phyloP scores from a whole-genome alignment of 2,797 vertebrate species.

The Rhinogobio ventralis region DNA sequence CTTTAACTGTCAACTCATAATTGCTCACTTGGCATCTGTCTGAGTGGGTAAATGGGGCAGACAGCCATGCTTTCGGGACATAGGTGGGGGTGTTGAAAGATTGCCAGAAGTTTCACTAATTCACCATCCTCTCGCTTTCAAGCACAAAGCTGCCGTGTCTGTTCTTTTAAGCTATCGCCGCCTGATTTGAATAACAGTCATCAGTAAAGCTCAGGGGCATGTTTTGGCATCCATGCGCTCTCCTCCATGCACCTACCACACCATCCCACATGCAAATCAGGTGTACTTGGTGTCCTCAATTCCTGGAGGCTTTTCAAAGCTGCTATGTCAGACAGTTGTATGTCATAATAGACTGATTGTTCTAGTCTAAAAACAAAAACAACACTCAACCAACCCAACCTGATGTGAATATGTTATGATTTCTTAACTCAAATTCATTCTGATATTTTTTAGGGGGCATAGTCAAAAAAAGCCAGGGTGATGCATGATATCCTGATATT shows the following conservation, averaged over 20 bases:
- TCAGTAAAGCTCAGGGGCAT: slow-evolving; percentile 36
- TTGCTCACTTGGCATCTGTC: slow-evolving; percentile 49
- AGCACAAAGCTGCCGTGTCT: slow-evolving; percentile 21
- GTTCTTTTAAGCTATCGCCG: slow-evolving; percentile 30
- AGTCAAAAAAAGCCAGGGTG: neutral
- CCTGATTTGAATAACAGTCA: slow-evolving; percentile 70
- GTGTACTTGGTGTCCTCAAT: slow-evolving; percentile 10
- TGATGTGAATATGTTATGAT: neutral
- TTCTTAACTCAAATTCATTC: neutral
- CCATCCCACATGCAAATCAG: slow-evolving; percentile 64
- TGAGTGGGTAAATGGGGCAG: slow-evolving; percentile 21
- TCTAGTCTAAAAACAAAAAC: neutral
- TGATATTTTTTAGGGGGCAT: neutral
- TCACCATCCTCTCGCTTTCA: slow-evolving; percentile 18
- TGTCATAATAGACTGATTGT: slow-evolving; percentile 16
- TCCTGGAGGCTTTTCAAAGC: neutral
- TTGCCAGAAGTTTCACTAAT: slow-evolving; percentile 29
- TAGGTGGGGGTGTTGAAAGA: slow-evolving; percentile 28
- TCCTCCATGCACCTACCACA: neutral
- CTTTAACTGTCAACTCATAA: slow-evolving; percentile 40
- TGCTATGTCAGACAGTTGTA: slow-evolving; percentile 3
- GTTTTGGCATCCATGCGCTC: slow-evolving; percentile 22
- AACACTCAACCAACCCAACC: neutral
- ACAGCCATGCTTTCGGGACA: slow-evolving; percentile 9
- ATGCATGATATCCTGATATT: neutral